These are phyloP conservation scores for Clinocottus analis DNA, from an alignment of 2,113 vertebrate genomes.

Conservation along the genomic window DNA sequence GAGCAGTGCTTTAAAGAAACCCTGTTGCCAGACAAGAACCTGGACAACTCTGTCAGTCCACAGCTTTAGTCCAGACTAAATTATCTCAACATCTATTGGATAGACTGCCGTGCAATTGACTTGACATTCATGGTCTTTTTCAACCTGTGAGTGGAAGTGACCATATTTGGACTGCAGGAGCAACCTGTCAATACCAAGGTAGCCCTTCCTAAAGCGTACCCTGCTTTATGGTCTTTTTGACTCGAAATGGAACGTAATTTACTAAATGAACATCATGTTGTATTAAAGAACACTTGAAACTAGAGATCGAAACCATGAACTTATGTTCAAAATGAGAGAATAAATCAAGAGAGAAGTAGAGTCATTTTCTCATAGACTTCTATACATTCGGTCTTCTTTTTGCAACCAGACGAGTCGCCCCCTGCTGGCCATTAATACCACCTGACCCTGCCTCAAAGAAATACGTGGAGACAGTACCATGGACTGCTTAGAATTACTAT, in stretches of 20 bases:
- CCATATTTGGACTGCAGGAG: background rate
- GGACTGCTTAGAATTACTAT: background rate
- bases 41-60: background rate
- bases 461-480: background rate
- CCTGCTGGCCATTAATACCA: background rate
- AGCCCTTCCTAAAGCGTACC: no score
- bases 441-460: background rate
- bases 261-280: background rate
- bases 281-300: no score
- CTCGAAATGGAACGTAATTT: background rate
- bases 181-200: background rate
- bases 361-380: background rate
- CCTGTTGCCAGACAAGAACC: background rate
- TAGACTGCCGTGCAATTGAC: no score
- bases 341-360: background rate
- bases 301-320: background rate
- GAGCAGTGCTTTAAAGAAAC: background rate
- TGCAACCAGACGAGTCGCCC: background rate
- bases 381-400: background rate
- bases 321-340: background rate
- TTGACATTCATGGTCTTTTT: no score
- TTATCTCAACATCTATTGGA: no score
- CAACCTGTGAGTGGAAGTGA: background rate
- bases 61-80: background rate
- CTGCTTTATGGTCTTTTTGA: no score